Percentiles rank a stretch among this genome's conserved stretches.
These are phyloP conservation scores for Choreutis nemorana DNA, from an alignment of 2,888 invertebrate species.

Conservation along the genomic window DNA sequence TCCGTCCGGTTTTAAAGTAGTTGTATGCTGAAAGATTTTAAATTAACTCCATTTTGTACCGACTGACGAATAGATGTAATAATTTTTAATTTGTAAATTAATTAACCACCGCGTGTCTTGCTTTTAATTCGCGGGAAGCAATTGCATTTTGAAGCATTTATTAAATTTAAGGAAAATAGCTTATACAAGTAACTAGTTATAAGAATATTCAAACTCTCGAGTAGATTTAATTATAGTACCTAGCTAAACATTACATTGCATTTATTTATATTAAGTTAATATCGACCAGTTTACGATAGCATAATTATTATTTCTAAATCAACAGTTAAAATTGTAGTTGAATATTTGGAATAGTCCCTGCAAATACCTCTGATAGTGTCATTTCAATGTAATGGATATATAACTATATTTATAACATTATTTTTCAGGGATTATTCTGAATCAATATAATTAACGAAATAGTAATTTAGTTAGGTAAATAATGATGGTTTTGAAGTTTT, in stretches of 20 bases:
- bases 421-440: conserved; percentile 58
- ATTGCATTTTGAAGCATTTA: conserved; percentile 44
- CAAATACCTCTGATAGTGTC: conserved; percentile 21
- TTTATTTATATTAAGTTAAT: conserved; percentile 30
- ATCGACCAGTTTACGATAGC: conserved; percentile 31
- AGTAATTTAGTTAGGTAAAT: no score
- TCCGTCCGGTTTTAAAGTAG: no score
- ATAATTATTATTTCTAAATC: conserved; percentile 26
- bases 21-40: no score
- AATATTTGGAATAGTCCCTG: conserved; percentile 53
- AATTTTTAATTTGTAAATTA: conserved; percentile 15
- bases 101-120: conserved; percentile 56
- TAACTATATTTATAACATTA: conserved; percentile 3
- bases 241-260: conserved; percentile 29
- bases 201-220: conserved; percentile 9
- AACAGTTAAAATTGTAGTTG: conserved; percentile 21
- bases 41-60: no score
- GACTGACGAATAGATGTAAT: no score
- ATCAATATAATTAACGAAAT: no score
- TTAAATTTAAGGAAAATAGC: conserved; percentile 8
- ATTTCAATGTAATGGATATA: conserved; percentile 11
- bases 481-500: no score
- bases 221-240: conserved; percentile 21
- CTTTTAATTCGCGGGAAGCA: conserved; percentile 47
- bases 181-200: conserved; percentile 9